Evolutionary conservation across 2,797 vertebrate genomes (phyloP).

Genomic region (Phoxinus dragarum): DNA sequence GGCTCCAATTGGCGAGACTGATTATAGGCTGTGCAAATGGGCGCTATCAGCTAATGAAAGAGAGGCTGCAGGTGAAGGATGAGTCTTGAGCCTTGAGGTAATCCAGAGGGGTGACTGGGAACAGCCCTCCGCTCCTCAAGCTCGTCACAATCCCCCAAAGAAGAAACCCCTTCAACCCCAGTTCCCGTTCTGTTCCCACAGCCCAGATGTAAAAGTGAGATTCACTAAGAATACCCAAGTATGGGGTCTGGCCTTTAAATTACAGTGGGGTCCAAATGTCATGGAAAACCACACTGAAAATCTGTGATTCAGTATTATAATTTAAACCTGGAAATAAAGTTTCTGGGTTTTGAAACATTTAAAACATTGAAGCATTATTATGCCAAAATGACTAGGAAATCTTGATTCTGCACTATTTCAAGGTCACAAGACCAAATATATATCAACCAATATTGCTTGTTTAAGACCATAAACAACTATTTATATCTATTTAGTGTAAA

Average conservation of each 20-base stretch:
- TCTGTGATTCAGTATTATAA: neutral
- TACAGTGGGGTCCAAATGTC: neutral
- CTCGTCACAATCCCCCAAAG: constrained; percentile 4
- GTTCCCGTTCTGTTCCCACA: neutral
- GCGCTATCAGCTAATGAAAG: constrained; percentile 72
- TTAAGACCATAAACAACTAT: neutral
- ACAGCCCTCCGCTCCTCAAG: neutral
- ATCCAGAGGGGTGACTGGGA: constrained; percentile 43
- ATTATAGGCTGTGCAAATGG: constrained; percentile 77
- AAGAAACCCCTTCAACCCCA: constrained; percentile 22
- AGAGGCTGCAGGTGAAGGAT: constrained; percentile 72
- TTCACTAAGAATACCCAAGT: constrained; percentile 3
- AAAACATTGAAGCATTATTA: neutral
- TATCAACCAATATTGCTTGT: neutral
- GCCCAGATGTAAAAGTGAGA: constrained; percentile 5
- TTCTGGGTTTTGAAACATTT: neutral
- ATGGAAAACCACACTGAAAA: neutral
- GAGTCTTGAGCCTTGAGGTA: constrained; percentile 55
- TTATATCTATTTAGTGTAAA: too few relatives aligned
- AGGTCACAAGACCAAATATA: neutral
- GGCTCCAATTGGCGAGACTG: constrained; percentile 78
- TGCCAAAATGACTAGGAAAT: neutral
- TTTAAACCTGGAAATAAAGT: neutral
- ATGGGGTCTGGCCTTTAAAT: neutral
- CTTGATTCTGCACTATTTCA: neutral